phyloP scores from a whole-genome alignment of 2,113 vertebrate genomes.

The Thamnaconus septentrionalis region DNA sequence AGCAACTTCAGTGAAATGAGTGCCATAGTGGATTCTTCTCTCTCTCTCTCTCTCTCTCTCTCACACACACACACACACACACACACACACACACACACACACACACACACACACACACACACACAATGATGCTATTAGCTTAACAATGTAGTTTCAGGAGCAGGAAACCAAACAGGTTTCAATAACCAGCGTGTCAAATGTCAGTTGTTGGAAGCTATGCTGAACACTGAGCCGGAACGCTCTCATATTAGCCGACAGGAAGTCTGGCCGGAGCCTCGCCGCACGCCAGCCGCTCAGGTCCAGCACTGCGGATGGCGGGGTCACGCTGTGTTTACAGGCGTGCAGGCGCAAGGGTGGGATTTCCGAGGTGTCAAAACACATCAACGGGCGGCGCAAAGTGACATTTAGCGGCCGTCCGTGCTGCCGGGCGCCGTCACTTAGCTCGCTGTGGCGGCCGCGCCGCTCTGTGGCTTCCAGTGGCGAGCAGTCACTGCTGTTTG shows the following conservation, averaged over 20 bases:
- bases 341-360: conserved; percentile 31
- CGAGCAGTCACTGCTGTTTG: no score
- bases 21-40: no score
- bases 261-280: conserved; percentile 41
- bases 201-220: conserved; percentile 4
- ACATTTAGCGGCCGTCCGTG: conserved; percentile 43
- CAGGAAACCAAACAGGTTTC: conserved; percentile 8
- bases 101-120: no score
- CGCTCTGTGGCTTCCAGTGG: neutral
- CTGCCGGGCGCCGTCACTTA: conserved; percentile 22
- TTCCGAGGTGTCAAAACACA: conserved; percentile 57
- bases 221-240: conserved; percentile 27
- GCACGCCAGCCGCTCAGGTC: conserved; percentile 37
- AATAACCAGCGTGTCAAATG: conserved; percentile 21
- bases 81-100: no score
- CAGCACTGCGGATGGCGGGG: conserved; percentile 32
- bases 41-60: no score
- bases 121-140: no score
- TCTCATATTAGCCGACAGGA: conserved; percentile 43
- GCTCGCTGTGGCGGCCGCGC: no score
- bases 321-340: conserved; percentile 43
- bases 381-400: conserved; percentile 35
- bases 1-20: no score
- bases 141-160: neutral
- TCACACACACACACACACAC: no score